Evolutionary conservation across 2,113 vertebrate species (phyloP).

Genomic region (Gnathochromis pfefferi): DNA sequence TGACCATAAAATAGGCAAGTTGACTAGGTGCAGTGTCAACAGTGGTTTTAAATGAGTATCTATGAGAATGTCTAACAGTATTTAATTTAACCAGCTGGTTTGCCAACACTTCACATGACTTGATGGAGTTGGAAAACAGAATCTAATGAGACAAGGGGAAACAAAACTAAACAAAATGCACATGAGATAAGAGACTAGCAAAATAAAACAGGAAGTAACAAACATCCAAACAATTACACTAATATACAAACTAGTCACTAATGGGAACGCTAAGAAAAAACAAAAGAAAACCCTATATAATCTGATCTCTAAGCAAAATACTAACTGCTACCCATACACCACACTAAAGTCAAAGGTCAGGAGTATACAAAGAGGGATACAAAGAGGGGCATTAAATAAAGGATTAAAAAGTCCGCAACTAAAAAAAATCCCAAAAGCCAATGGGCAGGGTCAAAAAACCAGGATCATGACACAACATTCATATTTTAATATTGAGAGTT

Average conservation of each 20-base stretch:
- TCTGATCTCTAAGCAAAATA: neutral
- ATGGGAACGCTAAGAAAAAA: neutral
- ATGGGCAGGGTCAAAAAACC: neutral
- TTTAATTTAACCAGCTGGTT: neutral
- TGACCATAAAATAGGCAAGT: neutral
- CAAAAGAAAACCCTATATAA: neutral
- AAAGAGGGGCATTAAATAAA: neutral
- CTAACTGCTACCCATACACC: neutral
- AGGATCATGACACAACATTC: neutral
- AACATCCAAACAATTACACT: neutral
- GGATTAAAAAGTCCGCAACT: neutral
- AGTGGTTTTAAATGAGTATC: neutral
- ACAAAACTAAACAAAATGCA: neutral
- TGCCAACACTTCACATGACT: neutral
- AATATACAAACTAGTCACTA: neutral
- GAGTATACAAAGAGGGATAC: neutral
- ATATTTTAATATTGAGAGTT: neutral
- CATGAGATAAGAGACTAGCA: neutral
- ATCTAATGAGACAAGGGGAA: neutral
- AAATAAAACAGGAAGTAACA: neutral
- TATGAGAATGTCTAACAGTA: neutral
- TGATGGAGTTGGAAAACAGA: neutral
- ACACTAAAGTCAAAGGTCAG: neutral
- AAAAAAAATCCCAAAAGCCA: neutral
- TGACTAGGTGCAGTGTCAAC: neutral